These are phyloP conservation scores for Diaprepes abbreviatus DNA, from an alignment of 2,888 invertebrate genomes.

Conservation along the genomic window DNA sequence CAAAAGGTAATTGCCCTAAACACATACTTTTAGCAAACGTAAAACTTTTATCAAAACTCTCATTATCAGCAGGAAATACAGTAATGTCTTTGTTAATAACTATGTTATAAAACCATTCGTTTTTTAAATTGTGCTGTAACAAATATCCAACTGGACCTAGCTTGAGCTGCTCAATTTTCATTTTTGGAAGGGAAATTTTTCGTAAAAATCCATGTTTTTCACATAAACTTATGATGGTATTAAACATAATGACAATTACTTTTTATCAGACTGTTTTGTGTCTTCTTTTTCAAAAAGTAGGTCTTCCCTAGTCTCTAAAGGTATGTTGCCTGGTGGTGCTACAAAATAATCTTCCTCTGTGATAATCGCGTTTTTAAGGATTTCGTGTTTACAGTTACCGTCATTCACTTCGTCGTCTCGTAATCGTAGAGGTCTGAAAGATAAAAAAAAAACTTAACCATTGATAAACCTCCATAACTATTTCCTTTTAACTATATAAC, in stretches of 20 bases:
- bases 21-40: conserved; percentile 63
- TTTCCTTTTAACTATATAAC: too few relatives aligned
- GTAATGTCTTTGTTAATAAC: conserved; percentile 69
- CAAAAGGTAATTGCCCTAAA: conserved; percentile 67
- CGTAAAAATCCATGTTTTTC: conserved; percentile 54
- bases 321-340: conserved; percentile 89
- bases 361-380: conserved; percentile 81
- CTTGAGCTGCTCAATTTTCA: conserved; percentile 50
- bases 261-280: conserved; percentile 11
- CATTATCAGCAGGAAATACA: conserved; percentile 65
- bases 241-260: conserved; percentile 35
- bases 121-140: conserved; percentile 71
- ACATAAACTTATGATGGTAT: conserved; percentile 49
- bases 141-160: conserved; percentile 70
- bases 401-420: conserved; percentile 80
- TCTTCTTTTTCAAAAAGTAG: conserved; percentile 59
- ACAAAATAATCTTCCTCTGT: conserved; percentile 93
- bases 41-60: conserved; percentile 60
- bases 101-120: conserved; percentile 71
- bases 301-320: conserved; percentile 71
- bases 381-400: conserved; percentile 76
- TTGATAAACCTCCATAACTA: too few relatives aligned
- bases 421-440: conserved; percentile 76
- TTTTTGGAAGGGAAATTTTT: conserved; percentile 42
- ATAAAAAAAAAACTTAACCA: too few relatives aligned